Conservation (phyloP, 2,113 vertebrate species). For the Trematocara zebra region DNA sequence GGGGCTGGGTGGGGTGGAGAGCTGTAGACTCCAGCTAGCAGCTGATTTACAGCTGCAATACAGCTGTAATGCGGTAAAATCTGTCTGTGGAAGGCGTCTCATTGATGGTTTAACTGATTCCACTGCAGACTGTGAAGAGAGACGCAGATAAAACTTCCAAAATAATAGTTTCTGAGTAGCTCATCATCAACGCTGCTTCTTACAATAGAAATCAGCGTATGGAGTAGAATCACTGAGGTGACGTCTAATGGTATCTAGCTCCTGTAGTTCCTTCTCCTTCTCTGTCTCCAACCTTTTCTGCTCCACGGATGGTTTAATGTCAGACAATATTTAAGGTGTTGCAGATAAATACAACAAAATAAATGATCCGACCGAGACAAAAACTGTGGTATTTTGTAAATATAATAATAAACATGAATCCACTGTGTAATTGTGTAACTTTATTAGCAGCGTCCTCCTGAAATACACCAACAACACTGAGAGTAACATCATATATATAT, state of each 20-base stretch:
- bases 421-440: neutral
- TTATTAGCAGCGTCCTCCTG: neutral
- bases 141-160: neutral
- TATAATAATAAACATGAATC: fast-evolving
- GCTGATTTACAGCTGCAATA: slow-evolving; percentile 24
- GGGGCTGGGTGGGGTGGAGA: neutral
- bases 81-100: neutral
- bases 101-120: slow-evolving; percentile 18
- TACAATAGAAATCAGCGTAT: neutral
- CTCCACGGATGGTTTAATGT: neutral
- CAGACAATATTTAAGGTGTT: neutral
- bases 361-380: neutral
- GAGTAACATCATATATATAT: neutral
- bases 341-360: neutral
- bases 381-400: neutral
- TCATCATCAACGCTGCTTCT: neutral
- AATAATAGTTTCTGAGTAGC: neutral
- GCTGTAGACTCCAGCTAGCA: neutral
- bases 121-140: neutral
- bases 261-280: neutral
- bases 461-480: neutral
- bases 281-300: neutral
- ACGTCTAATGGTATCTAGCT: neutral
- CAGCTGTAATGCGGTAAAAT: slow-evolving; percentile 14
- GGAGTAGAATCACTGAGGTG: neutral